Conservation (phyloP, 1,140 invertebrate genomes). For the Diabrotica undecimpunctata region DNA sequence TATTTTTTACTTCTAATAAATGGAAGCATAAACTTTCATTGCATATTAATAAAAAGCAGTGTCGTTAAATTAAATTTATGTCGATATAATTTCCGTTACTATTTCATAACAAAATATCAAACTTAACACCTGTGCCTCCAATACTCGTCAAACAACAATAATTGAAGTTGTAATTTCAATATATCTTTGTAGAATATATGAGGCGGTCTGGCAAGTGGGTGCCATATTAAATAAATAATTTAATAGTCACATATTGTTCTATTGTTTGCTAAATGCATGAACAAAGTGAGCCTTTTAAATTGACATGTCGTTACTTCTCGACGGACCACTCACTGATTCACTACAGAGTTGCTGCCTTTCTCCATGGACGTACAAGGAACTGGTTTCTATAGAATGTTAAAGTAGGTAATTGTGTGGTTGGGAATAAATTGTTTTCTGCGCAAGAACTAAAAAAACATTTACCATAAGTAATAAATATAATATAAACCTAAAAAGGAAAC, state of each 20-base stretch:
- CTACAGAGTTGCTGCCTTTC: not conserved
- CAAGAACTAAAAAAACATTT: no score
- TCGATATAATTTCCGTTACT: not conserved
- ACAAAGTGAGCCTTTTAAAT: slow-evolving; percentile 16
- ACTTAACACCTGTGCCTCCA: slow-evolving; percentile 6
- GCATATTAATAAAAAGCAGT: no score
- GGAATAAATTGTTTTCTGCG: no score
- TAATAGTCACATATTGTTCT: slow-evolving; percentile 26
- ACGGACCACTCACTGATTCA: not conserved
- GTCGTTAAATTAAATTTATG: no score
- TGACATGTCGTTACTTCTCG: slow-evolving; percentile 21
- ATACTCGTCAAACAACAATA: slow-evolving; percentile 7
- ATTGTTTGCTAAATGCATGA: slow-evolving; percentile 20
- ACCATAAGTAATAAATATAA: no score
- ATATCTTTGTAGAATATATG: slow-evolving; percentile 18
- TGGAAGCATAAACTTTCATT: no score
- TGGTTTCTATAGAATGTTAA: no score
- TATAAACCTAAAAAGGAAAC: no score
- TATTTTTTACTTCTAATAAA: no score
- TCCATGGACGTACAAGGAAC: not conserved
- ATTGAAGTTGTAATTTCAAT: slow-evolving; percentile 20
- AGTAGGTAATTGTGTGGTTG: no score
- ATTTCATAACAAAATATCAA: not conserved
- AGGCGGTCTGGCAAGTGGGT: slow-evolving; percentile 14
- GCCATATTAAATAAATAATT: slow-evolving; percentile 21